These are phyloP conservation scores for Orthonevra nobilis DNA, from an alignment of 2,888 invertebrate species.

Conservation along the genomic window DNA sequence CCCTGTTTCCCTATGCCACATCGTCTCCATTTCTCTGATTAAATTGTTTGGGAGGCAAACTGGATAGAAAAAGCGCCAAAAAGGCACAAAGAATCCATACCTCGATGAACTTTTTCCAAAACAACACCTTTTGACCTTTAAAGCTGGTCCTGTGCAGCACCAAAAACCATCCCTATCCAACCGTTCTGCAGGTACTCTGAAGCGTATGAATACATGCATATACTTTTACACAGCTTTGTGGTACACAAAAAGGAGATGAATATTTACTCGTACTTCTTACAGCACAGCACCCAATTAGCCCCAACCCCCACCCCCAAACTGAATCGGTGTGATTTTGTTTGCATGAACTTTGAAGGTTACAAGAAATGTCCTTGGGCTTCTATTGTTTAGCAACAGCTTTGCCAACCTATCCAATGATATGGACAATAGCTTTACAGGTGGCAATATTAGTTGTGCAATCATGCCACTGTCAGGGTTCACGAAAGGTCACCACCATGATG, in stretches of 20 bases:
- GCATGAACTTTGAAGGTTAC: conserved; percentile 58
- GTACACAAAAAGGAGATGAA: conserved; percentile 43
- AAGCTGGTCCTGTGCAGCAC: conserved; percentile 28
- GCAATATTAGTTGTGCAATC: not conserved
- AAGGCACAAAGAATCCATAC: conserved; percentile 3
- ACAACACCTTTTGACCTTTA: conserved; percentile 53
- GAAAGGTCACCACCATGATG: conserved; percentile 5
- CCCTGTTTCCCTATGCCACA: not conserved
- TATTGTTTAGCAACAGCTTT: conserved; percentile 52
- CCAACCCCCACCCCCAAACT: conserved; percentile 27
- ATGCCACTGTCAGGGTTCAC: not conserved
- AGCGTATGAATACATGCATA: not conserved
- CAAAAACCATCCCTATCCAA: conserved; percentile 25
- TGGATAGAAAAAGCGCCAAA: not conserved
- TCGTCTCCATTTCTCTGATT: conserved; percentile 11
- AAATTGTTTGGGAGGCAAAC: conserved; percentile 13
- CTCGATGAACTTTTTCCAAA: conserved; percentile 27
- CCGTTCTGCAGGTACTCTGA: conserved; percentile 12
- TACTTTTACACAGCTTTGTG: not conserved
- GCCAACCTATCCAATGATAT: conserved; percentile 27
- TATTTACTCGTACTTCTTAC: conserved; percentile 65
- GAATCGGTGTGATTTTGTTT: conserved; percentile 24
- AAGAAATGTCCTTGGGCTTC: conserved; percentile 55
- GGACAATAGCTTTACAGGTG: conserved; percentile 6
- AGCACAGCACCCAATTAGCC: too few species aligned